Percentiles rank a stretch among this genome's conserved stretches.
These are phyloP conservation scores for Dimorphilus gyrociliatus DNA, from an alignment of 2,888 invertebrate genomes.

Conservation along the genomic window DNA sequence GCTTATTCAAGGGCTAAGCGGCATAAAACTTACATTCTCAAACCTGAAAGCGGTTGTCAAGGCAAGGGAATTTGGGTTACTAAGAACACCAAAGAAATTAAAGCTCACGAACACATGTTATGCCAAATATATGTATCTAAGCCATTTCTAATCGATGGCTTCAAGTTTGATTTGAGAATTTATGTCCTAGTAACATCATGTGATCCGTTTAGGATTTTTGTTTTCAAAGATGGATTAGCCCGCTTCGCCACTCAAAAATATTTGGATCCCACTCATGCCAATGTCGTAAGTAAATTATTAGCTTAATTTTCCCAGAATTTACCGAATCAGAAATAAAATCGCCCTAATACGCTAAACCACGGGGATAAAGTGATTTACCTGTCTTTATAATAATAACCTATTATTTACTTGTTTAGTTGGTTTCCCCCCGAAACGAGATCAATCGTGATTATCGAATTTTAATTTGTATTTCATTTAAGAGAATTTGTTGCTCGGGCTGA, in stretches of 20 bases:
- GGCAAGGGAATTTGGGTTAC: slow-evolving; percentile 75
- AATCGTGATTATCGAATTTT: no score
- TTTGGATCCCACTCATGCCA: slow-evolving; percentile 60
- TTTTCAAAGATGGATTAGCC: slow-evolving; percentile 77
- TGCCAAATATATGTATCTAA: slow-evolving; percentile 62
- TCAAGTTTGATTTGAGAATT: slow-evolving; percentile 75
- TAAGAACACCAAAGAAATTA: slow-evolving; percentile 59
- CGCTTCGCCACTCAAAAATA: slow-evolving; percentile 77
- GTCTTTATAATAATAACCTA: no score
- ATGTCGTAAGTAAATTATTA: slow-evolving; percentile 44
- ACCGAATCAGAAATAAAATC: no score
- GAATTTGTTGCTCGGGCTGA: no score
- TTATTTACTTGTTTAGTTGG: no score
- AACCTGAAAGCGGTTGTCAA: slow-evolving; percentile 77
- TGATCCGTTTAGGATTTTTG: slow-evolving; percentile 70
- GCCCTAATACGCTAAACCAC: no score
- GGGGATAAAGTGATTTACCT: no score
- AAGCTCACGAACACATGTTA: slow-evolving; percentile 61
- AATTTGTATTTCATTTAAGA: no score
- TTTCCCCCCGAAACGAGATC: no score
- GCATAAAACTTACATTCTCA: slow-evolving; percentile 63
- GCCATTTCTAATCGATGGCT: slow-evolving; percentile 74
- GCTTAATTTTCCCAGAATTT: no score
- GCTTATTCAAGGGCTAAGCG: slow-evolving; percentile 53
- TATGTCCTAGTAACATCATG: slow-evolving; percentile 76